Conservation (phyloP, 2,797 vertebrate species). For the Labroides dimidiatus region DNA sequence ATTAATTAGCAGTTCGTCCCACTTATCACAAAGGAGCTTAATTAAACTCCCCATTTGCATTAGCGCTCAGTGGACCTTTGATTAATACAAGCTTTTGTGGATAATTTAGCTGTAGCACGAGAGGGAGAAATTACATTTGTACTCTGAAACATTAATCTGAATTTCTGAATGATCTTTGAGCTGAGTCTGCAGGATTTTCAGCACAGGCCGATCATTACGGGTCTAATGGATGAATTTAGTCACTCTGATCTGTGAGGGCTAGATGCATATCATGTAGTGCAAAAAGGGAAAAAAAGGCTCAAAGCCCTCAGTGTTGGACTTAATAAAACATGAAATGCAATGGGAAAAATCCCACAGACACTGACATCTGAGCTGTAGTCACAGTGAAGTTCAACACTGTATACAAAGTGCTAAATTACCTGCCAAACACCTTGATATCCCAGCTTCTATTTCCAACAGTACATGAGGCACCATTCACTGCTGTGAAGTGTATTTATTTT, state of each 20-base stretch:
- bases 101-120: conserved; percentile 64
- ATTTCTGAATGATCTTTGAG: conserved; percentile 48
- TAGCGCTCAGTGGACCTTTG: conserved; percentile 67
- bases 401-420: conserved; percentile 78
- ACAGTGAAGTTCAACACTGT: conserved; percentile 68
- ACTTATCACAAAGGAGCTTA: conserved; percentile 76
- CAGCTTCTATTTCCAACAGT: conserved; percentile 59
- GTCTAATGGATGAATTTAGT: conserved; percentile 39
- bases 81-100: conserved; percentile 75
- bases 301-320: conserved; percentile 40
- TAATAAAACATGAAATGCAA: conserved; percentile 62
- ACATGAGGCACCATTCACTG: conserved; percentile 64
- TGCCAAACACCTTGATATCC: conserved; percentile 69
- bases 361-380: conserved; percentile 59
- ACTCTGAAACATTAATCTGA: conserved; percentile 49
- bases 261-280: conserved; percentile 58
- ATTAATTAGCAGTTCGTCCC: conserved; percentile 81
- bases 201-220: conserved; percentile 25
- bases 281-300: conserved; percentile 49
- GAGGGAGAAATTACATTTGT: conserved; percentile 54
- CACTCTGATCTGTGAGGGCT: conserved; percentile 45
- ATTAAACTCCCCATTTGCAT: conserved; percentile 79
- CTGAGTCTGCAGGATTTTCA: conserved; percentile 44
- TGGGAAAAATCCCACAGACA: conserved; percentile 40
- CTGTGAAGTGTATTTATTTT: conserved; percentile 70